phyloP scores from a whole-genome alignment of 2,888 invertebrate species.

The Polydesmus complanatus region DNA sequence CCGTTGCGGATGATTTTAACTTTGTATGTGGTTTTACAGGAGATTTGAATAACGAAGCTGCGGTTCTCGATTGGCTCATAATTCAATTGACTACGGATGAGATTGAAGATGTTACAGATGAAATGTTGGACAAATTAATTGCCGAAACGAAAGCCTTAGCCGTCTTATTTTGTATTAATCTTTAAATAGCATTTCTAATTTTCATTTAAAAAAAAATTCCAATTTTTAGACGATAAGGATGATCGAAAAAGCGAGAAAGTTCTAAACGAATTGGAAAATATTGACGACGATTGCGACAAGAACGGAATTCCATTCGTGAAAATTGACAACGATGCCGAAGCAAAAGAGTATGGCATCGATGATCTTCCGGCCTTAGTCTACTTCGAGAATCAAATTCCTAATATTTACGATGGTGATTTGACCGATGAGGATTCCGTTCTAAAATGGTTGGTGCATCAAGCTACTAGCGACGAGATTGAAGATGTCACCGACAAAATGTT shows the following conservation, averaged over 20 bases:
- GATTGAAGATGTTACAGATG: conserved; percentile 31
- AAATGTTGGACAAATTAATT: conserved; percentile 31
- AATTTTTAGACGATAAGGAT: conserved; percentile 23
- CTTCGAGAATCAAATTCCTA: conserved; percentile 44
- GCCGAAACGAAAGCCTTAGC: conserved; percentile 29
- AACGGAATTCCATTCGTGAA: conserved; percentile 27
- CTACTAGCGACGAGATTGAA: conserved; percentile 24
- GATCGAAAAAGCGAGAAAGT: conserved; percentile 18
- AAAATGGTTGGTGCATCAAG: conserved; percentile 22
- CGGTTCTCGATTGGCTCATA: conserved; percentile 89
- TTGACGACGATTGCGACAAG: conserved; percentile 20
- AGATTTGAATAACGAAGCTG: conserved; percentile 86
- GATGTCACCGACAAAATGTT: conserved; percentile 23
- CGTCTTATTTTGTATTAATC: conserved; percentile 31
- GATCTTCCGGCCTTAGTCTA: conserved; percentile 62
- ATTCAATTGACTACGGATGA: conserved; percentile 46
- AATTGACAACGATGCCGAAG: conserved; percentile 41
- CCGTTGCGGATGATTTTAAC: not conserved
- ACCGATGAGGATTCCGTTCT: conserved; percentile 22
- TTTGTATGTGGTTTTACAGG: conserved; percentile 45
- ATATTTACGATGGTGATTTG: conserved; percentile 20
- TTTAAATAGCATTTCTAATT: not conserved
- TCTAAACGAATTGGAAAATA: conserved; percentile 24
- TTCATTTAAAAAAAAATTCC: not conserved
- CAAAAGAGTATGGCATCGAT: conserved; percentile 69